Conservation (phyloP, 2,113 vertebrate species). For the Halcyon senegalensis region DNA sequence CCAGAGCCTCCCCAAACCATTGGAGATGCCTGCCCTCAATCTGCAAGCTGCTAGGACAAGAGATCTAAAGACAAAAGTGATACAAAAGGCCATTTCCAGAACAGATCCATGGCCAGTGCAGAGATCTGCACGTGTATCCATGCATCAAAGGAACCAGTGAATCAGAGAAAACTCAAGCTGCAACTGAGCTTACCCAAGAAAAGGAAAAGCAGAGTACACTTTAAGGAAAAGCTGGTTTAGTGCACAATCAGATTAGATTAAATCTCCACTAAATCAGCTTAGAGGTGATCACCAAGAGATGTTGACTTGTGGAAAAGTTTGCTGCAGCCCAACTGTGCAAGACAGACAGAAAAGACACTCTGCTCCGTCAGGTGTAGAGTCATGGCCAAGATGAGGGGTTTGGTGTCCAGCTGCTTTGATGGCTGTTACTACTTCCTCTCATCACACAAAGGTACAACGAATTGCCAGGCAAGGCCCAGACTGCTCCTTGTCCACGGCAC, state of each 20-base stretch:
- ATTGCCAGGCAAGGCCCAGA: background rate
- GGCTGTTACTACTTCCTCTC: background rate
- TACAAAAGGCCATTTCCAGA: background rate
- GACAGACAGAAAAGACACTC: background rate
- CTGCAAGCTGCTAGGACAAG: background rate
- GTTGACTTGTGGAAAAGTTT: background rate
- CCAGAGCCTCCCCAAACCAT: background rate
- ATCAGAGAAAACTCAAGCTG: background rate
- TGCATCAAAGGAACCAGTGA: background rate
- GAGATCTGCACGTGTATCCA: background rate
- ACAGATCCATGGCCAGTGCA: background rate
- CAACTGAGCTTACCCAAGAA: background rate
- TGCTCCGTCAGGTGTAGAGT: background rate
- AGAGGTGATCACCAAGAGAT: background rate
- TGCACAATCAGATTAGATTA: background rate
- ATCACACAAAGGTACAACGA: accelerated
- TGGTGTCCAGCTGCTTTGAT: background rate
- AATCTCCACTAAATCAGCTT: background rate
- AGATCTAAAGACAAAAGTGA: background rate
- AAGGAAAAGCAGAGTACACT: background rate
- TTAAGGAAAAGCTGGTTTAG: background rate
- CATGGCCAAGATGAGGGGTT: background rate
- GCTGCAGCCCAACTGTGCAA: background rate
- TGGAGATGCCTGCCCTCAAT: background rate
- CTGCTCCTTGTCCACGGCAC: background rate